Conservation (phyloP, 2,888 invertebrate species). For the Hedya salicella region DNA sequence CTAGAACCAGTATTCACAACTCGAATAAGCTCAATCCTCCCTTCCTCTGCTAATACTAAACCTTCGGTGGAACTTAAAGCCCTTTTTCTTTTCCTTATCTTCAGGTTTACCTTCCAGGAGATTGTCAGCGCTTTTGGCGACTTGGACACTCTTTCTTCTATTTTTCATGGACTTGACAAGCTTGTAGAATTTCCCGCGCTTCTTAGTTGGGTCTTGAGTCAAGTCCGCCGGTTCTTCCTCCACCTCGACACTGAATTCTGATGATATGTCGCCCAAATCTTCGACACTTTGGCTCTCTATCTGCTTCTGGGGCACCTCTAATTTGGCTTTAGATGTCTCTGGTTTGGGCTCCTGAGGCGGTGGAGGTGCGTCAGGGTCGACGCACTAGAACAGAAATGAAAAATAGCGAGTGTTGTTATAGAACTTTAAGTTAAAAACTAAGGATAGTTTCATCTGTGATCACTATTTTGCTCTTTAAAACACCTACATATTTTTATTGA, state of each 20-base stretch:
- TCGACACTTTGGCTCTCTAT: constrained; percentile 76
- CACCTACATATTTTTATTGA: too few species aligned
- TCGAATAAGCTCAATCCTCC: constrained; percentile 68
- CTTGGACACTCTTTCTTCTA: constrained; percentile 79
- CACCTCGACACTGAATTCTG: constrained; percentile 80
- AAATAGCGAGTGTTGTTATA: too few species aligned
- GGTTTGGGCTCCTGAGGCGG: constrained; percentile 68
- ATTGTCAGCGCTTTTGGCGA: constrained; percentile 78
- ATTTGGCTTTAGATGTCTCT: constrained; percentile 70
- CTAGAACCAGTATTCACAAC: constrained; percentile 48
- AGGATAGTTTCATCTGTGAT: too few species aligned
- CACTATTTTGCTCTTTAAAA: too few species aligned
- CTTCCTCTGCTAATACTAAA: constrained; percentile 77
- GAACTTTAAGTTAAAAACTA: too few species aligned
- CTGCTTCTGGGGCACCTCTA: constrained; percentile 69
- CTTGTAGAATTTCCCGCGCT: constrained; percentile 77
- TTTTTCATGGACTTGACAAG: constrained; percentile 81
- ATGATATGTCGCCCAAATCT: constrained; percentile 80
- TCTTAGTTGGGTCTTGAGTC: constrained; percentile 68
- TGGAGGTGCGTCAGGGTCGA: constrained; percentile 76
- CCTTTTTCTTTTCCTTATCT: constrained; percentile 75
- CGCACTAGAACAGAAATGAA: constrained; percentile 63
- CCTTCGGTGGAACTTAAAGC: constrained; percentile 77
- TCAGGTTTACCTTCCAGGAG: constrained; percentile 68
- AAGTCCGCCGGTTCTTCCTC: constrained; percentile 71